phyloP scores from a whole-genome alignment of 35 echinoderm and acorn worm genomes.

The Lytechinus variegatus region DNA sequence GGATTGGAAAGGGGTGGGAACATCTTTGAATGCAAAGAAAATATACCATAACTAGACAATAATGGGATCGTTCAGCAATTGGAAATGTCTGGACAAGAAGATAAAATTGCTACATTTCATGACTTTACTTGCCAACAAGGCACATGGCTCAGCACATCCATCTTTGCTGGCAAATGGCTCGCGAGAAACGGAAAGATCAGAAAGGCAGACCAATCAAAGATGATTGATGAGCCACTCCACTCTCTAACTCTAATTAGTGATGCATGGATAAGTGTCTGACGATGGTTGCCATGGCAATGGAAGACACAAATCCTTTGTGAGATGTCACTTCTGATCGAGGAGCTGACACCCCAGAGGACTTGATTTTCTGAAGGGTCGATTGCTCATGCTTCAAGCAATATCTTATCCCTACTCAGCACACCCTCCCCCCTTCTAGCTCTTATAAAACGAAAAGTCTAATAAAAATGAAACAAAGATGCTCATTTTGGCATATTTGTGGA shows the following conservation, averaged over 20 bases:
- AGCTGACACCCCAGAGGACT: not conserved
- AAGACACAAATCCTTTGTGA: conserved; percentile 24
- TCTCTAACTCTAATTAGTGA: conserved; percentile 32
- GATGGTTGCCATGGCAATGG: not conserved
- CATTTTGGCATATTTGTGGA: too few species aligned
- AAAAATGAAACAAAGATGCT: not conserved
- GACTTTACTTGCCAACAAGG: not conserved
- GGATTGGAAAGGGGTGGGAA: not conserved
- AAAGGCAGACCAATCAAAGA: conserved; percentile 15
- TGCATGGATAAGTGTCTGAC: conserved; percentile 5
- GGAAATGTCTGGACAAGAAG: too few species aligned
- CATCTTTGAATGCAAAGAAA: not conserved
- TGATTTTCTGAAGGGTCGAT: conserved; percentile 1
- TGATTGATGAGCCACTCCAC: conserved; percentile 37
- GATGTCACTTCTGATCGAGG: conserved; percentile 25
- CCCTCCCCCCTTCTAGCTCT: not conserved
- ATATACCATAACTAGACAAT: not conserved
- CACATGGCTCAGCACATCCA: not conserved
- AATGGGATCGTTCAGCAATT: too few species aligned
- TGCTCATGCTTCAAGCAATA: not conserved
- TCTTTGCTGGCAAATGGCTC: not conserved
- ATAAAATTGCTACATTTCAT: too few species aligned
- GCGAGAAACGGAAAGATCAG: not conserved
- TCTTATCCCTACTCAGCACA: not conserved
- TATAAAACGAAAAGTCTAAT: not conserved